phyloP scores from a whole-genome alignment of 37 sponge, comb jelly and placozoan species.

The Dysidea cf. avara region DNA sequence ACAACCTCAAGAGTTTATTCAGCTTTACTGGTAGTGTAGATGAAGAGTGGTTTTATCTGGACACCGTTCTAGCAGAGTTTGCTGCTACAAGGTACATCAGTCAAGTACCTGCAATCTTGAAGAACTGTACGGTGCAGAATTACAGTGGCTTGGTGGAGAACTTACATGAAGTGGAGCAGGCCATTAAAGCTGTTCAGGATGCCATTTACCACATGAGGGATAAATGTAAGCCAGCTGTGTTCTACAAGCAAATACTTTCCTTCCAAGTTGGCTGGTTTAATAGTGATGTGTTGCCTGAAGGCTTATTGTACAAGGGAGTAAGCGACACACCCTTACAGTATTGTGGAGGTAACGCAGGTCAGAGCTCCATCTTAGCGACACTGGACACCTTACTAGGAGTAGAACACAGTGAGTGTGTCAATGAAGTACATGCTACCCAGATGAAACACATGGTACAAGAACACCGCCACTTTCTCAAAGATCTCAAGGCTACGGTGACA shows the following conservation, averaged over 20 bases:
- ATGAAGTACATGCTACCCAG: slow-evolving; percentile 37
- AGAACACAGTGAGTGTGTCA: slow-evolving; percentile 29
- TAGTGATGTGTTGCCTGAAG: slow-evolving; percentile 57
- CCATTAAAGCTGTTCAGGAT: slow-evolving; percentile 12
- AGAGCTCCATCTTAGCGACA: slow-evolving; percentile 54
- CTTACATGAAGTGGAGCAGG: no score
- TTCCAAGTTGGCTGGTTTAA: slow-evolving; percentile 65
- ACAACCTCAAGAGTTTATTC: slow-evolving; percentile 26
- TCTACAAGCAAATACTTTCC: slow-evolving; percentile 33
- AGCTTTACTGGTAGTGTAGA: slow-evolving; percentile 66
- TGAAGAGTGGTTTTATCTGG: slow-evolving; percentile 74
- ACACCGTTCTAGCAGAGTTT: slow-evolving; percentile 43
- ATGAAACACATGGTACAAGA: slow-evolving; percentile 56
- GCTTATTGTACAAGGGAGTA: slow-evolving; percentile 80
- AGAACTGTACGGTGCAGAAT: no score
- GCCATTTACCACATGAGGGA: slow-evolving; percentile 39
- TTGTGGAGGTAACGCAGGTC: slow-evolving; percentile 67
- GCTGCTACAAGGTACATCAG: slow-evolving; percentile 20
- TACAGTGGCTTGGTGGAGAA: no score
- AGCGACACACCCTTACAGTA: slow-evolving; percentile 39
- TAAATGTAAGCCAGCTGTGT: slow-evolving; percentile 1
- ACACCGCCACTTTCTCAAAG: slow-evolving; percentile 57
- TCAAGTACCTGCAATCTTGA: no score
- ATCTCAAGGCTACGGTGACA: slow-evolving; percentile 35
- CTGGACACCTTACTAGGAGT: slow-evolving; percentile 61